A percentile compares a stretch with the other conserved stretches of the same genome.
Conservation (phyloP, 2,113 vertebrate genomes). For the Oncorhynchus tshawytscha region DNA sequence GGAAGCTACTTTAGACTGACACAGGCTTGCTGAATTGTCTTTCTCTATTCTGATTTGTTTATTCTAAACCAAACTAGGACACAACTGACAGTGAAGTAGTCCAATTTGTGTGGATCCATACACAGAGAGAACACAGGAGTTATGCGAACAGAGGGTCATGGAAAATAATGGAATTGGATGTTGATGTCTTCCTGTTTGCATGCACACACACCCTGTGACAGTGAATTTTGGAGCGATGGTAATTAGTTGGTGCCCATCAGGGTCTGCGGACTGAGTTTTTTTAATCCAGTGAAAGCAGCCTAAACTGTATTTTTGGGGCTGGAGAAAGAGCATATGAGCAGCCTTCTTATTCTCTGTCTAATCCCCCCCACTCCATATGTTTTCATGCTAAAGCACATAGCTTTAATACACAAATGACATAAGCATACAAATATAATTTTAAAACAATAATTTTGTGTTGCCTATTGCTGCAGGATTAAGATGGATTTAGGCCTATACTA, state of each 20-base stretch:
- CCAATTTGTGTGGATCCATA: too few relatives aligned
- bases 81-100: too few relatives aligned
- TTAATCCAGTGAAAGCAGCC: slow-evolving; percentile 34
- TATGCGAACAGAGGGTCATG: too few relatives aligned
- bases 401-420: slow-evolving; percentile 47
- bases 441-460: slow-evolving; percentile 31
- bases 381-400: slow-evolving; percentile 37
- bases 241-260: background rate
- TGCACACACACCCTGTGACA: background rate
- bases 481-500: background rate
- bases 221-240: background rate
- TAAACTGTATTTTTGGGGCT: slow-evolving; percentile 45
- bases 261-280: slow-evolving; percentile 24
- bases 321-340: slow-evolving; percentile 33
- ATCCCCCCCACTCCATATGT: slow-evolving; percentile 38
- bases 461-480: slow-evolving; percentile 11
- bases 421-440: slow-evolving; percentile 36
- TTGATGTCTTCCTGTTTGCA: background rate
- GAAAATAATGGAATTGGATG: too few relatives aligned
- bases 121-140: too few relatives aligned
- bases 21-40: too few relatives aligned
- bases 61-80: too few relatives aligned
- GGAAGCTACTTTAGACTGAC: too few relatives aligned
- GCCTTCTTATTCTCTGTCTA: slow-evolving; percentile 30
- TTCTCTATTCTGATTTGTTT: too few relatives aligned